A percentile compares a stretch with the other conserved stretches of the same genome.
These are phyloP conservation scores for Synanthedon vespiformis DNA, from an alignment of 2,888 invertebrate species.

Conservation along the genomic window DNA sequence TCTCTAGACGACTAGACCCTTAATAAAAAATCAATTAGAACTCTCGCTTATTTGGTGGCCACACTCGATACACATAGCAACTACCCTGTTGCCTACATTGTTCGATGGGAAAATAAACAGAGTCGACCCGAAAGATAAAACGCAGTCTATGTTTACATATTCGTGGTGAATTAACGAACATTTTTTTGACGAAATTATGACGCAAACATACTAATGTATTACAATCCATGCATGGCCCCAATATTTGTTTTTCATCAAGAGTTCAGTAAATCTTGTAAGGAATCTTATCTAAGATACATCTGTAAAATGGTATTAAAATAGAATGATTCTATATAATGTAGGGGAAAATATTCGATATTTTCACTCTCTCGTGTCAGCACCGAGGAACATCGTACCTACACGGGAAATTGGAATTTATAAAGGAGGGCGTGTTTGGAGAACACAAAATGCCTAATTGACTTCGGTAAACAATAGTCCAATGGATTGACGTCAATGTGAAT, in stretches of 20 bases:
- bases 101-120: slow-evolving; percentile 33
- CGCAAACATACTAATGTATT: neutral
- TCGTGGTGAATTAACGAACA: slow-evolving; percentile 9
- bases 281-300: no score
- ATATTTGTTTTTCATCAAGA: no score
- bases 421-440: no score
- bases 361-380: no score
- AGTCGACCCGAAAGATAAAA: slow-evolving; percentile 12
- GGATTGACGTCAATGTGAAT: neutral
- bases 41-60: slow-evolving; percentile 13
- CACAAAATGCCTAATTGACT: neutral
- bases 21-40: no score
- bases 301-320: no score
- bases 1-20: no score
- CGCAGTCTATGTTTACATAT: slow-evolving; percentile 15
- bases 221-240: neutral
- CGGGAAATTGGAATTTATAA: no score
- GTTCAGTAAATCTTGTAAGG: no score
- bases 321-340: no score
- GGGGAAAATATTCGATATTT: no score
- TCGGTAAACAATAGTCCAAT: neutral
- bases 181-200: neutral
- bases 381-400: no score
- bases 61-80: slow-evolving; percentile 17
- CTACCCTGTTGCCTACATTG: slow-evolving; percentile 30